phyloP scores from a whole-genome alignment of 2,888 invertebrate genomes.

The Mantis religiosa region DNA sequence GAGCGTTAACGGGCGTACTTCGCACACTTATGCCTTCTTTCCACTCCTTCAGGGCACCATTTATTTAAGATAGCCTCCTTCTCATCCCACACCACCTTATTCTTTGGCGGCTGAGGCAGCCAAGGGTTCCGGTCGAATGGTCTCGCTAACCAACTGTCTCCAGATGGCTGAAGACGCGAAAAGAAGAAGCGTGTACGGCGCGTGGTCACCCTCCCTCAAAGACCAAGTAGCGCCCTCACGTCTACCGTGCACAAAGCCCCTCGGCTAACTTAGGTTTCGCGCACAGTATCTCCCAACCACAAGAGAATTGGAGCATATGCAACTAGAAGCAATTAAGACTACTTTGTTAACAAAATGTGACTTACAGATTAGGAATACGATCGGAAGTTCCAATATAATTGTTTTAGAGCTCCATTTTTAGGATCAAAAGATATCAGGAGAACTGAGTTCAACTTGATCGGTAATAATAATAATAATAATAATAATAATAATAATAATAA shows the following conservation, averaged over 20 bases:
- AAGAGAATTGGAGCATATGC: not conserved
- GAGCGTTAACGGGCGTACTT: not conserved
- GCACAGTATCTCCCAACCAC: not conserved
- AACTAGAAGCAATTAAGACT: too few species aligned
- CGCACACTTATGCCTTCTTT: not conserved
- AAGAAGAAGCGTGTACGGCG: conserved; percentile 28
- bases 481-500: too few species aligned
- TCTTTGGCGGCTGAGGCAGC: conserved; percentile 7
- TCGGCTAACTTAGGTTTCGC: not conserved
- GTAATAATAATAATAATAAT: too few species aligned
- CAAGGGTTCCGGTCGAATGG: conserved; percentile 27
- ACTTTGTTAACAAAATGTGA: too few species aligned
- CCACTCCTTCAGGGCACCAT: not conserved
- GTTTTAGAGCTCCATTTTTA: too few species aligned
- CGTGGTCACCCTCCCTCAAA: conserved; percentile 14
- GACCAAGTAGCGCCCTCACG: not conserved
- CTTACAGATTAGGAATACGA: too few species aligned
- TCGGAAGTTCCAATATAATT: too few species aligned
- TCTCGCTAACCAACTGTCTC: conserved; percentile 29
- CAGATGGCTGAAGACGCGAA: conserved; percentile 25
- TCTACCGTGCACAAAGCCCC: not conserved
- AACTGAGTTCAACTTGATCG: too few species aligned
- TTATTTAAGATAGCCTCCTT: conserved; percentile 14
- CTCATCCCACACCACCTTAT: conserved; percentile 1
- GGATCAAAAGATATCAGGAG: too few species aligned